Base-by-base conservation (phyloP, 2,113 vertebrate genomes). In the Neolamprologus longior region DNA sequence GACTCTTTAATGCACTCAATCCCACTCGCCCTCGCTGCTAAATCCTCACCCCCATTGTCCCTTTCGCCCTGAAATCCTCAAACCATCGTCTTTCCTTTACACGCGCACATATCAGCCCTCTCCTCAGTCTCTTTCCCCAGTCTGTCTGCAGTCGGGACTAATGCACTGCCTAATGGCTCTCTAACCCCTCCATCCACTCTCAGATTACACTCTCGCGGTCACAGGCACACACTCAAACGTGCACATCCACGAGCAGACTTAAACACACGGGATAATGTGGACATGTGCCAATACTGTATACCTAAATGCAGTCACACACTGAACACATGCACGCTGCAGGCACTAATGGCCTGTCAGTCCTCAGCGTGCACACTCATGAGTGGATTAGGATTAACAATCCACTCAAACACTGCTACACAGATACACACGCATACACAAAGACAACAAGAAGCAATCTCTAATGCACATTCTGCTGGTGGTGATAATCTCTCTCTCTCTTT, bases 131-230 rank as follows among this genome's bases (percentile, higher is more conserved):
- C 12, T 57, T 66, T 54, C 80, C 55, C 81, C 40, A 15, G 82
- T 78, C 83, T 85, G 89, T 83, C 91, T 88, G 57, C 86, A 90
- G 71, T 50, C 37, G 24, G 84, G 84, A 79, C 91, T 95, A 95
- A 96, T 94, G 92, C 94, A 91, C 76, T 87, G 86, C 84, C 91
- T 95, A 95, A 96, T 95, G 94, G 91, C 86, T 73, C 85, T 84
- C 82, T 89, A 80, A 86, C 89, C 88, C 90, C 45, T 47, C 87
- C 24, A 85, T 87, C 91, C 92, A 93, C 87, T 86, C 95, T 95
- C 92, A 92, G 92, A 96, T 95, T 95, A 95, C 90, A 80, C 89
- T 81, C 89, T 88, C 19, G 5, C 26, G 1, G 71, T 82, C 84
- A 24, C 82, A 28, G 10, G 3, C 80, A 31, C 9, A 47, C 55